Evolutionary conservation across 2,888 invertebrate genomes (phyloP).

Genomic region (Dasypolia templi): DNA sequence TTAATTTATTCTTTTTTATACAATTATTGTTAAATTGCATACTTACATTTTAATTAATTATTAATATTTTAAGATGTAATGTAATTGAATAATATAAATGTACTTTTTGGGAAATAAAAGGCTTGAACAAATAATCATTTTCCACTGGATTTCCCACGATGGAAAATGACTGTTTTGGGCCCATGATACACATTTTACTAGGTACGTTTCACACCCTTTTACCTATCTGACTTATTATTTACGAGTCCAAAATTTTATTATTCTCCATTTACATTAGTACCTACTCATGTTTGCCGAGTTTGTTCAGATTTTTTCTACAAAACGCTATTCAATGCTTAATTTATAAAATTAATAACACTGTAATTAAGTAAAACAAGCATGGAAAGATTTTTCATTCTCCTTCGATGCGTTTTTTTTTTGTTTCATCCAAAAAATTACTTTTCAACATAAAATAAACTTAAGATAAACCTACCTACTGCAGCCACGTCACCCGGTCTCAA

Average conservation of each 20-base stretch:
- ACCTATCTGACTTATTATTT: not conserved
- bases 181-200: not conserved
- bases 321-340: not conserved
- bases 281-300: too few relatives aligned
- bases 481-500: conserved; percentile 82
- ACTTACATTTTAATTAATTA: not conserved
- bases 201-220: not conserved
- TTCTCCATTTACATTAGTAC: not conserved
- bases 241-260: not conserved
- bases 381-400: not conserved
- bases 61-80: not conserved
- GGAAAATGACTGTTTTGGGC: not conserved
- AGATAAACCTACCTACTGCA: conserved; percentile 52
- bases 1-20: not conserved
- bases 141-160: not conserved
- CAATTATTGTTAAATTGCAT: not conserved
- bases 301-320: not conserved
- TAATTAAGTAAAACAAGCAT: not conserved
- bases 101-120: not conserved
- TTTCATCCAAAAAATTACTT: not conserved
- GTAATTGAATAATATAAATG: not conserved
- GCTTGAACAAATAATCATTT: not conserved
- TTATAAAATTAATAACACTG: not conserved
- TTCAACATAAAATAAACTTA: not conserved
- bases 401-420: too few relatives aligned